Base-by-base conservation (phyloP, 2,888 invertebrate species). In the Caenorhabditis doughertyi region DNA sequence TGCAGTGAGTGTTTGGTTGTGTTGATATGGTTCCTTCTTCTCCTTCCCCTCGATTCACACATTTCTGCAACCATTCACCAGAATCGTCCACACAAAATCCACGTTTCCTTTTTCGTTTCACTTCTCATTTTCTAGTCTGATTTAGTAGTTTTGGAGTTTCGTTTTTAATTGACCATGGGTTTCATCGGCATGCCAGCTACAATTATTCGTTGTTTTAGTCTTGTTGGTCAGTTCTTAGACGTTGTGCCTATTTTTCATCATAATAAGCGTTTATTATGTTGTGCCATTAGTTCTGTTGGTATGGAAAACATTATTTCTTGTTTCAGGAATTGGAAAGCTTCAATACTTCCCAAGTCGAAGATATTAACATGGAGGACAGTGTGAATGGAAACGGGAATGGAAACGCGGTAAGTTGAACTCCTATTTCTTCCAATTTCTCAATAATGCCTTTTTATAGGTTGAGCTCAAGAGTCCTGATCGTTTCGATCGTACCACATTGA, bases 401-500 rank as follows among this genome's bases (percentile, higher is more conserved):
- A 5, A 47, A 68, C 9, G 35, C 47, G 60, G 80, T 73, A 18
- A 25, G 23, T 23, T 39, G 29, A 13, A 44, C 13, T 29, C 27
- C 18, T 51, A 8, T 32, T 35, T 47, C 29, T 53, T n/a, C 1
- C 8, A 23, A 4, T n/a, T n/a, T n/a, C n/a, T 35, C 13, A 29
- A 64, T 2, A n/a, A 9, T 51, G 32, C 47, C 35, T 27, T 21
- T 25, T 67, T 80, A n/a, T 32, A 68, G 64, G 42, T 58, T 4
- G 77, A 79, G 35, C 23, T 80, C 58, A 82, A 79, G 47, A 85
- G 83, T 55, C 85, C 85, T 3, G 84, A 74, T 51, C 84, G 79
- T 27, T 74, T 74, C 68, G 84, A 84, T 23, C 44, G 84, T 18
- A 79, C 84, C 11, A 83, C 79, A n/a, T 47, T 83, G 64, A 79